These are phyloP conservation scores for Hirtodrosophila histrioides DNA, from an alignment of 2,888 invertebrate species.

Conservation along the genomic window DNA sequence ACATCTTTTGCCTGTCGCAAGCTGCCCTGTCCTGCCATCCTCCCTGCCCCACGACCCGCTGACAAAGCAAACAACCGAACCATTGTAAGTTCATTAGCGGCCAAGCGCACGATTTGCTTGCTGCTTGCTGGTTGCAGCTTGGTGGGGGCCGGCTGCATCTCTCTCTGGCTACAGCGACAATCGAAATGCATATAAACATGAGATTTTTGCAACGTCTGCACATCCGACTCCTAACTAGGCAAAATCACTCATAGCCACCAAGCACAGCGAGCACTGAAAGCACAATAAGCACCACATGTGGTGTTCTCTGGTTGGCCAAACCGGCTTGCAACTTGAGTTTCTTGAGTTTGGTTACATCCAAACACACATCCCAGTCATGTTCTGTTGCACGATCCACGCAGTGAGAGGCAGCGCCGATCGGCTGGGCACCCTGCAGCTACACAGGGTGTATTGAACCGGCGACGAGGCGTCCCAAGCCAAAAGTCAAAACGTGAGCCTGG, in stretches of 20 bases:
- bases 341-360: slow-evolving; percentile 12
- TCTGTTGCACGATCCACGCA: slow-evolving; percentile 51
- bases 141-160: slow-evolving; percentile 5
- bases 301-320: slow-evolving; percentile 40
- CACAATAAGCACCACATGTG: slow-evolving; percentile 66
- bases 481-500: slow-evolving; percentile 80
- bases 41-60: slow-evolving; percentile 30
- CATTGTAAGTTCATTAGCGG: slow-evolving; percentile 82
- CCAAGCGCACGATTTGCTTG: slow-evolving; percentile 75
- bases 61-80: slow-evolving; percentile 57
- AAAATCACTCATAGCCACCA: slow-evolving; percentile 72
- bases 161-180: slow-evolving; percentile 40
- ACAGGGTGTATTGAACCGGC: slow-evolving; percentile 75
- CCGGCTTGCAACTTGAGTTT: slow-evolving; percentile 33
- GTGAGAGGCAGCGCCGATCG: slow-evolving; percentile 23
- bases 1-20: slow-evolving; percentile 16
- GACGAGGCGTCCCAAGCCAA: slow-evolving; percentile 61
- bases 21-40: not conserved
- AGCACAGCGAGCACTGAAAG: slow-evolving; percentile 18
- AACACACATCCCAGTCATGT: slow-evolving; percentile 42
- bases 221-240: slow-evolving; percentile 71
- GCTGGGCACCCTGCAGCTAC: slow-evolving; percentile 76
- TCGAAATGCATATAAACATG: slow-evolving; percentile 80
- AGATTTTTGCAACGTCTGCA: slow-evolving; percentile 65
- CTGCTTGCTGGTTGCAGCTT: slow-evolving; percentile 17